These are phyloP conservation scores for Austrofundulus limnaeus DNA, from an alignment of 2,113 vertebrate species.

Conservation along the genomic window DNA sequence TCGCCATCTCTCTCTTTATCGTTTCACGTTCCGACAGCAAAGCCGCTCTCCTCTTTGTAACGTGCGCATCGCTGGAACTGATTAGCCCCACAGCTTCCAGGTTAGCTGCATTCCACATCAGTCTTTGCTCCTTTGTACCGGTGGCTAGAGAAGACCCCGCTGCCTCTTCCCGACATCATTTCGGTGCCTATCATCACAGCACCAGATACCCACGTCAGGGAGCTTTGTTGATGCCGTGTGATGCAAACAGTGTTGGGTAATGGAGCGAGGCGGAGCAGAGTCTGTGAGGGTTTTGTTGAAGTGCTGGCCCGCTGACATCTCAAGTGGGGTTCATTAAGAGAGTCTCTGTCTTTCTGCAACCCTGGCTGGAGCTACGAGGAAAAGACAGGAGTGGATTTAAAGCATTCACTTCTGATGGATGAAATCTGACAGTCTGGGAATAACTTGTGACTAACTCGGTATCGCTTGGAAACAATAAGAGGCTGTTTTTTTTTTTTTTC, in stretches of 20 bases:
- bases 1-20: slow-evolving; percentile 35
- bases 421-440: slow-evolving; percentile 27
- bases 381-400: slow-evolving; percentile 14
- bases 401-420: slow-evolving; percentile 14
- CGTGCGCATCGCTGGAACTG: slow-evolving; percentile 55
- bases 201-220: slow-evolving; percentile 11
- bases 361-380: slow-evolving; percentile 3
- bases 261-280: slow-evolving; percentile 22
- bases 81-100: slow-evolving; percentile 55
- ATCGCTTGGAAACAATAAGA: slow-evolving; percentile 37
- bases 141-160: slow-evolving; percentile 14
- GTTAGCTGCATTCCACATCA: slow-evolving; percentile 65
- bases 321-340: slow-evolving; percentile 18
- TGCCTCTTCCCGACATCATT: slow-evolving; percentile 42
- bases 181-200: slow-evolving; percentile 30
- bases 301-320: slow-evolving; percentile 12
- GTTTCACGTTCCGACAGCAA: slow-evolving; percentile 28
- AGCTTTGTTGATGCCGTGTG: slow-evolving; percentile 34
- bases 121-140: slow-evolving; percentile 54
- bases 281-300: slow-evolving; percentile 28
- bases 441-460: slow-evolving; percentile 43
- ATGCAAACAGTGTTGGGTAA: slow-evolving; percentile 23
- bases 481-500: slow-evolving; percentile 19
- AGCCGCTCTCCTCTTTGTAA: slow-evolving; percentile 28
- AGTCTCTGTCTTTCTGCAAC: slow-evolving; percentile 14